These are phyloP conservation scores for Gallinago media DNA, from an alignment of 2,113 vertebrate genomes.

Conservation along the genomic window DNA sequence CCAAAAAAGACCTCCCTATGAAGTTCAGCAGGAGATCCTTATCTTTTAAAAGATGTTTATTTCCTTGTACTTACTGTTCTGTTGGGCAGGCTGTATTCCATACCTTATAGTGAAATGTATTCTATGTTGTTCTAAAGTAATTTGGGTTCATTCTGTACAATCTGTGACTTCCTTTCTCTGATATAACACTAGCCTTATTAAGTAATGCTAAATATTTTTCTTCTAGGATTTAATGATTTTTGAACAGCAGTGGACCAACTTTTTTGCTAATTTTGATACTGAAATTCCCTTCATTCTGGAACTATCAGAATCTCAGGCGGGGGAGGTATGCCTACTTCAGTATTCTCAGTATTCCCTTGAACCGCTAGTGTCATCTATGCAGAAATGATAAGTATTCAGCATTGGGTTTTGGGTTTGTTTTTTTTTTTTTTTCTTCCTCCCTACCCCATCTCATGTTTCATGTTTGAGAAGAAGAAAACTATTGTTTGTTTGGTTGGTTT, in stretches of 20 bases:
- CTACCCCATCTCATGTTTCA: background rate
- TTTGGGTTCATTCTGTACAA: background rate
- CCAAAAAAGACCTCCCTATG: background rate
- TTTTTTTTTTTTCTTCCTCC: fast-evolving
- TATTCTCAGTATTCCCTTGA: background rate
- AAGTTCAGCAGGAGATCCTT: background rate
- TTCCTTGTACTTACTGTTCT: fast-evolving
- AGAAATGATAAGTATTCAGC: background rate
- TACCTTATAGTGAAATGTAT: background rate
- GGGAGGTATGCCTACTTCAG: constrained; percentile 82
- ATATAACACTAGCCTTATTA: background rate
- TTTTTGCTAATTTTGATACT: constrained; percentile 91
- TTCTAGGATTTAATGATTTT: constrained; percentile 87
- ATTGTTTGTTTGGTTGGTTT: background rate
- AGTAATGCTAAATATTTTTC: background rate
- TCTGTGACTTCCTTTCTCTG: background rate
- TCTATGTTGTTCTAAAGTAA: background rate
- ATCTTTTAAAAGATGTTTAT: background rate
- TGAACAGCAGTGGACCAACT: constrained; percentile 91
- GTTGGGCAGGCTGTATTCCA: background rate
- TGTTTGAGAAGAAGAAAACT: background rate
- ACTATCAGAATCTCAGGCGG: constrained; percentile 93
- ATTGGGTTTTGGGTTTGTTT: background rate
- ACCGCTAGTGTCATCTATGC: background rate
- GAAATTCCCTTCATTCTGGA: constrained; percentile 94